A percentile compares a stretch with the other conserved stretches of the same genome.
Evolutionary conservation across 2,888 invertebrate species (phyloP).

Genomic region (Ephialtes manifestator): DNA sequence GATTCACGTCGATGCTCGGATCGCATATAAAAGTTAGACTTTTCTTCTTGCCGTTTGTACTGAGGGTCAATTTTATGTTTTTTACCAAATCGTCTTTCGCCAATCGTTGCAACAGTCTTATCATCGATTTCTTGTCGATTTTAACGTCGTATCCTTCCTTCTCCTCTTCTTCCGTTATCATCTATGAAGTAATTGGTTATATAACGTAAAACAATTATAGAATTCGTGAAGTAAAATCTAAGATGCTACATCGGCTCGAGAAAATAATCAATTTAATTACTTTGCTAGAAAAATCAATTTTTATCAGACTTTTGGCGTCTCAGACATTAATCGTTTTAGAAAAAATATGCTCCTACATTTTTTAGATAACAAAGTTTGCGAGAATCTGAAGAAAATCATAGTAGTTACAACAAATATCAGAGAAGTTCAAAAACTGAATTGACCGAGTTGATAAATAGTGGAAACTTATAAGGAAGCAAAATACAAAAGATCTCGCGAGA

Average conservation of each 20-base stretch:
- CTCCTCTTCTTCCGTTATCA: slow-evolving; percentile 87
- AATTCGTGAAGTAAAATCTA: no score
- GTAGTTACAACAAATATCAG: no score
- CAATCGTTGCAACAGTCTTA: slow-evolving; percentile 88
- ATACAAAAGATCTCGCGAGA: slow-evolving; percentile 1
- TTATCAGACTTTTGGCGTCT: no score
- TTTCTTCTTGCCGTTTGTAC: slow-evolving; percentile 85
- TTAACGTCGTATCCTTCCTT: slow-evolving; percentile 87
- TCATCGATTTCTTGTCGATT: slow-evolving; percentile 90
- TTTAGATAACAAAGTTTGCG: no score
- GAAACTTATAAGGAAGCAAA: neutral
- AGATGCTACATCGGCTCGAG: no score
- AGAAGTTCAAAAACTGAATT: no score
- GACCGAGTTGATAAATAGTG: no score
- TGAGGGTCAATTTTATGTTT: slow-evolving; percentile 87
- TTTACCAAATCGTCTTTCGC: slow-evolving; percentile 88
- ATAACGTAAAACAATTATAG: slow-evolving; percentile 10
- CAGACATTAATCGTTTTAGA: no score
- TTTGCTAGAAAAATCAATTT: no score
- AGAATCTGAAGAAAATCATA: no score
- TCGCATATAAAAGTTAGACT: slow-evolving; percentile 87
- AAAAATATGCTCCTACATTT: no score
- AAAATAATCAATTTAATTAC: no score
- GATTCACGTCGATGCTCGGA: slow-evolving; percentile 85
- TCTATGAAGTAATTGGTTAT: slow-evolving; percentile 74